Percentiles rank a stretch among this genome's conserved stretches.
Conservation (phyloP, 2,113 vertebrate species). For the Kryptolebias marmoratus region DNA sequence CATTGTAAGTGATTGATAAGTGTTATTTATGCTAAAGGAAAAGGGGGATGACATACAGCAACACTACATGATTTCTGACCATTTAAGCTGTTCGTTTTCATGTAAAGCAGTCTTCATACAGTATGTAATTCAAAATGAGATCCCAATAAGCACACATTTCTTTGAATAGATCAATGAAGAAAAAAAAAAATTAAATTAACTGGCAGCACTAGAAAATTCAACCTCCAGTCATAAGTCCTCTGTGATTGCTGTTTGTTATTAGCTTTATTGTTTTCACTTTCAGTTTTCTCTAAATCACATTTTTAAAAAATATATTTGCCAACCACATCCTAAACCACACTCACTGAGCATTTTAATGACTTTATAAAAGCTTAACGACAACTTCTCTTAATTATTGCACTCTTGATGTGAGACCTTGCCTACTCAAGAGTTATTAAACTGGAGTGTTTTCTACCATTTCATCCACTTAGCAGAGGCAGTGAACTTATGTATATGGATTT, state of each 20-base stretch:
- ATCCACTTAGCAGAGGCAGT: conserved; percentile 41
- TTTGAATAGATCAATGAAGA: conserved; percentile 7
- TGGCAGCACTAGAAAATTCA: conserved; percentile 30
- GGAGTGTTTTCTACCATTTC: conserved; percentile 60
- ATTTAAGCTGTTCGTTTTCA: conserved; percentile 8
- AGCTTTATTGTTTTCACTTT: conserved; percentile 17
- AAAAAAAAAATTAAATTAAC: conserved; percentile 24
- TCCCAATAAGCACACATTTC: conserved; percentile 11
- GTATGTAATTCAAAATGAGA: conserved; percentile 11
- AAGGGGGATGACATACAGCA: neutral
- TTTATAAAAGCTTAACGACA: conserved; percentile 52
- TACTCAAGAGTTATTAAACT: conserved; percentile 65
- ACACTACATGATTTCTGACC: neutral
- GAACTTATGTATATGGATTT: conserved; percentile 36
- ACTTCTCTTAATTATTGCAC: conserved; percentile 56
- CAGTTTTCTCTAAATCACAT: conserved; percentile 13
- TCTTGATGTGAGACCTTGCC: conserved; percentile 56
- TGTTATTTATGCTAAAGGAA: neutral
- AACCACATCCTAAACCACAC: conserved; percentile 18
- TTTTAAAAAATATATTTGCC: conserved; percentile 10
- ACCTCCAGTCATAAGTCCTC: conserved; percentile 7
- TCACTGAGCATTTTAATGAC: conserved; percentile 49
- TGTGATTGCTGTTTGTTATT: conserved; percentile 47
- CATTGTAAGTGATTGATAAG: neutral
- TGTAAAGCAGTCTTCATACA: conserved; percentile 8